Conservation (phyloP, 2,797 vertebrate species). For the Phataginus tricuspis region DNA sequence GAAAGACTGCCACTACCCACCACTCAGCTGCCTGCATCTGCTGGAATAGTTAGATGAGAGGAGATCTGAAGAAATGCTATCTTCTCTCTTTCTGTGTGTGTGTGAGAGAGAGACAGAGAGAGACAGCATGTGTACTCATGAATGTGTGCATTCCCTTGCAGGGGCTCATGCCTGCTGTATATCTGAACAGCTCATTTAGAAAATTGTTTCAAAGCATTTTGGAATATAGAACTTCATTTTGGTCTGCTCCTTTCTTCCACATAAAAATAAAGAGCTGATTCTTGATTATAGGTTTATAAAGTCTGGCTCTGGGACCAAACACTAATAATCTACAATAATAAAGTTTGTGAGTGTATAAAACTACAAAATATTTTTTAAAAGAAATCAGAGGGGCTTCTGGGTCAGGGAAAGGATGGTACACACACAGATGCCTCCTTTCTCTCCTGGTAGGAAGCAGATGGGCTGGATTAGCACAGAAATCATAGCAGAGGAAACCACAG, state of each 20-base stretch:
- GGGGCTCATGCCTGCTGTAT: not conserved
- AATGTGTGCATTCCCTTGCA: not conserved
- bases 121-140: no score
- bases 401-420: not conserved
- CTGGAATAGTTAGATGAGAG: not conserved
- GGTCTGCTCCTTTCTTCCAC: not conserved
- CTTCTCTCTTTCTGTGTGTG: not conserved
- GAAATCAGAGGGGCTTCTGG: not conserved
- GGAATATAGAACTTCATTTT: not conserved
- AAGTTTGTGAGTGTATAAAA: not conserved
- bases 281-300: not conserved
- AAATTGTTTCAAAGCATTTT: slow-evolving; percentile 4
- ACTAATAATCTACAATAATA: not conserved
- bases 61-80: not conserved
- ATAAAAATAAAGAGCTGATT: not conserved
- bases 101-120: no score
- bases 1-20: not conserved
- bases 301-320: not conserved
- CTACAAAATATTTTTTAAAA: not conserved
- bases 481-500: not conserved
- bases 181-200: not conserved
- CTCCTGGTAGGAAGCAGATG: not conserved
- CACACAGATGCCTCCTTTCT: rapidly evolving
- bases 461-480: not conserved
- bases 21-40: not conserved